Evolutionary conservation across 2,113 vertebrate genomes (phyloP), one percentile per base, ranked within the genome.

Genomic region (Rana temporaria): DNA sequence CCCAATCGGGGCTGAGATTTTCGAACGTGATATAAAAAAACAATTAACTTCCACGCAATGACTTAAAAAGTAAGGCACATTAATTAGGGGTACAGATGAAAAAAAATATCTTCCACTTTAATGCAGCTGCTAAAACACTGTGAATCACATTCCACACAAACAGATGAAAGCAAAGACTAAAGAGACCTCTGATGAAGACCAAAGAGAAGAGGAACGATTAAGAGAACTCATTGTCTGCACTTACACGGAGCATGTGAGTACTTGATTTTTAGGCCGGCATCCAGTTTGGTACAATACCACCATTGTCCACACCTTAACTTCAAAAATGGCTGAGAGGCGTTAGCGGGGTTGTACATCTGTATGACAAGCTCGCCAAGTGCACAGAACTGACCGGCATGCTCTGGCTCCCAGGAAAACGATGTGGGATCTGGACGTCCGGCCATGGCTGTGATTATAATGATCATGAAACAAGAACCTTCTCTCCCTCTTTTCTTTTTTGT

Each of bases 201-300:
- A 53, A 78, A 70, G 32, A n/a, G 38, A 22, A 73, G 55, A 69
- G 59, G 66, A 69, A 18, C 52, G 79, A 71, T 70, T 81, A 72
- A 53, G 59, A n/a, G 79, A 42, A 30, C 24, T 74, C 18, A 67
- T 66, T 42, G 70, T 57, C 30, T 82, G 52, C 34, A 24, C 70
- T 75, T 73, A 60, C 53, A 59, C 53, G 4, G 26, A 71, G 38
- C 80, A 75, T 82, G 62, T 55, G 52, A 67, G 80, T 30, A 66
- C 70, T 74, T 82, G 70, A 82, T 74, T 82, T 73, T 30, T 66
- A 64, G 80, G 80, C 80, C 57, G 4, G 22, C 8, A 52, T 82
- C 80, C 80, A 82, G 60, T 59, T 38, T 30, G 85, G 86, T 73
- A 89, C 85, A 91, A 91, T 78, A 84, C 57, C 53, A 84, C 74